Conservation (phyloP, 2,113 vertebrate species). For the Melanocharis versteri region DNA sequence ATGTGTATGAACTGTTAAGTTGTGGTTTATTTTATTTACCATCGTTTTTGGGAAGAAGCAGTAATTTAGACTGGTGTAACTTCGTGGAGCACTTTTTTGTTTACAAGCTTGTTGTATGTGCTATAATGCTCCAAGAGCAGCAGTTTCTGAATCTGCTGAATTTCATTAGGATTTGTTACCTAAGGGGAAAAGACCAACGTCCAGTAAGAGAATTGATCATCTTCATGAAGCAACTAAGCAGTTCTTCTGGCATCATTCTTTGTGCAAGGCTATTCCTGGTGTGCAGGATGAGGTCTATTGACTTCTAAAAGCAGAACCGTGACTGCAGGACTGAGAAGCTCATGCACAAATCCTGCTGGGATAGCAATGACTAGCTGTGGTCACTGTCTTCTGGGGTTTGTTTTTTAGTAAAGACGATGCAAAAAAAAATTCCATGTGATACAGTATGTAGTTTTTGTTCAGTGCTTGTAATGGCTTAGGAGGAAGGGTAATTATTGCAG, state of each 20-base stretch:
- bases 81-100: background rate
- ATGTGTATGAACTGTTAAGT: background rate
- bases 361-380: background rate
- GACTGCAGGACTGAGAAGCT: background rate
- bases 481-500: background rate
- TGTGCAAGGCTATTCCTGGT: background rate
- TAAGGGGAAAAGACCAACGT: background rate
- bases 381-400: background rate
- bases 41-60: background rate
- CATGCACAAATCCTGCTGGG: background rate
- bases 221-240: background rate
- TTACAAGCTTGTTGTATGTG: background rate
- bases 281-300: background rate
- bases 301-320: background rate
- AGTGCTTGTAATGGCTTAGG: background rate
- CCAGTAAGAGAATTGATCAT: background rate
- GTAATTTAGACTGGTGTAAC: background rate
- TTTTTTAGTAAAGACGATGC: background rate
- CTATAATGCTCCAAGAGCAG: background rate
- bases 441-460: background rate
- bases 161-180: background rate
- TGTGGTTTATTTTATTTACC: background rate
- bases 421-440: background rate
- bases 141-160: background rate
- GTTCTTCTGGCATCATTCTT: background rate